Evolutionary conservation across 2,797 vertebrate species (phyloP).

Genomic region (Leptatherina wallacei): DNA sequence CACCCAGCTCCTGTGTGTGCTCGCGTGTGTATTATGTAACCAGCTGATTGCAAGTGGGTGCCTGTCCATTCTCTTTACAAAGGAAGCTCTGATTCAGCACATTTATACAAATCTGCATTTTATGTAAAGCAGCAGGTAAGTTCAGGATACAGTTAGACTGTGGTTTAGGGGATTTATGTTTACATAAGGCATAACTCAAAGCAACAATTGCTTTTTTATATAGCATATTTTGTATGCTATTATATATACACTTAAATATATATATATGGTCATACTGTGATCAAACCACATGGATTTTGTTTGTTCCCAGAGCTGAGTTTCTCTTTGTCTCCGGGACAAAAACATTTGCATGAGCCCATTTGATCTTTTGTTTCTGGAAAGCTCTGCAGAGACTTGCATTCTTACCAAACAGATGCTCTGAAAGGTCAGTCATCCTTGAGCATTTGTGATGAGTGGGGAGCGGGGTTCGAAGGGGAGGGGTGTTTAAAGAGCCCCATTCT

Average conservation of each 20-base stretch:
- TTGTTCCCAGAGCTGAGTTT: too few species aligned
- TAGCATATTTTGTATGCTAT: too few species aligned
- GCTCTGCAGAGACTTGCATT: not conserved
- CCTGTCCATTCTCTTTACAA: slow-evolving; percentile 45
- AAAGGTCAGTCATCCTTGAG: slow-evolving; percentile 36
- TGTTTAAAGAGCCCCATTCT: slow-evolving; percentile 34
- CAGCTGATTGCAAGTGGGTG: slow-evolving; percentile 46
- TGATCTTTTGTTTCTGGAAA: not conserved
- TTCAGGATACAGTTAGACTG: not conserved
- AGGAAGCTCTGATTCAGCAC: slow-evolving; percentile 38
- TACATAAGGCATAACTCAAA: not conserved
- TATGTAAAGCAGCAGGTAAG: not conserved
- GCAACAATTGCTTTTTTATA: not conserved
- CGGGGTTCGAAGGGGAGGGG: not conserved
- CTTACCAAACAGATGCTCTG: slow-evolving; percentile 47
- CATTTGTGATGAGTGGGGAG: slow-evolving; percentile 14
- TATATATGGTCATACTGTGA: too few species aligned
- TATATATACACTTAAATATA: too few species aligned
- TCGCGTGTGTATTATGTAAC: slow-evolving; percentile 59
- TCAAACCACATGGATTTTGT: too few species aligned
- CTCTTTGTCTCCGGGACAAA: not conserved
- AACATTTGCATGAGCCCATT: not conserved
- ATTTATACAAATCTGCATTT: slow-evolving; percentile 8
- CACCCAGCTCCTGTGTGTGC: slow-evolving; percentile 25
- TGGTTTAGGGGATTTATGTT: not conserved